Evolutionary conservation across 2,888 invertebrate genomes (phyloP), one percentile per base, ranked within the genome.

Genomic region (Drosophila nr. perissopoda): DNA sequence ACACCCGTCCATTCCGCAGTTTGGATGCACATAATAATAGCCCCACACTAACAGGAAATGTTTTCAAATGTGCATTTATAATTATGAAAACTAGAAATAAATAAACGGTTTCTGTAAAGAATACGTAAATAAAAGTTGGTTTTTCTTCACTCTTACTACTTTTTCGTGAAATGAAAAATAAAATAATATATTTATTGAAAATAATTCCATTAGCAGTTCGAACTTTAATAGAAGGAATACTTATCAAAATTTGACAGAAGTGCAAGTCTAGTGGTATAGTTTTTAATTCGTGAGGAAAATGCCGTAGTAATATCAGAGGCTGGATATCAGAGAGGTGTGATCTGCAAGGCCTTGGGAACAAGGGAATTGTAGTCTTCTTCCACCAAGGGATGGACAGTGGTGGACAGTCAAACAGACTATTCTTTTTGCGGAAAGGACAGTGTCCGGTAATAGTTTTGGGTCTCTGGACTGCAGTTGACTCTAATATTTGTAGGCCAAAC

Each of bases 101-200:
- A 10, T 10, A n/a, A 10, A 4, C 10, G 0, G n/a, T 40, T 40
- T n/a, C 10, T 13, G 13, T 13, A 6, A 21, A 21, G 13, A 21
- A 21, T 6, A 4, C 4, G 3, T 6, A 42, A n/a, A 6, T 11
- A 3, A n/a, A n/a, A 31, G 8, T 0, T 31, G 11, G 0, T 3
- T 2, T n/a, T 13, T 21, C 42, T 7, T 42, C 0, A 21, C 11
- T 42, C 3, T 46, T 21, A 13, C 1, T 7, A 13, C 4, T 46
- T 46, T 46, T 21, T 2, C 1, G 4, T 21, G 13, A 16, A 46
- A 21, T 46, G 4, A 13, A 31, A 31, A 31, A 2, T 31, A 7
- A 21, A 16, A 4, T 1, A 13, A 21, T 38, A 2, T 16, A 25
- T 25, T 21, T 21, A 13, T 21, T 21, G 4, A 21, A 46, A 46